Evolutionary conservation across 2,113 vertebrate species (phyloP).

Genomic region (Rhegmatorhina hoffmannsi): DNA sequence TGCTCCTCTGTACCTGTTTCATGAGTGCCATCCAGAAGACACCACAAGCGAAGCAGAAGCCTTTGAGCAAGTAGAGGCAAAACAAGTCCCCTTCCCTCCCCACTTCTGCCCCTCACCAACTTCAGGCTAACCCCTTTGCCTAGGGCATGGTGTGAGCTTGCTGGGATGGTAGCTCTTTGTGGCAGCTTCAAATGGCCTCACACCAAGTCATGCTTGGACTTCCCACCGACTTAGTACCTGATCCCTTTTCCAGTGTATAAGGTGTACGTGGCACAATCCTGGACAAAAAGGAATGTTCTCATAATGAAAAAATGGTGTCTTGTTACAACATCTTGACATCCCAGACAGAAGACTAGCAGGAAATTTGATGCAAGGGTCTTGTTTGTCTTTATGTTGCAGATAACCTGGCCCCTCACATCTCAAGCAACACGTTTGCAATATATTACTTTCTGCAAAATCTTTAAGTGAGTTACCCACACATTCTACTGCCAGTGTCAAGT

Average conservation of each 20-base stretch:
- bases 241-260: background rate
- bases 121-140: background rate
- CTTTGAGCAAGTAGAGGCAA: background rate
- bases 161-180: background rate
- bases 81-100: background rate
- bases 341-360: background rate
- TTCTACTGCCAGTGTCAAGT: background rate
- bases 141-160: background rate
- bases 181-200: background rate
- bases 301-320: background rate
- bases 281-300: background rate
- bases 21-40: background rate
- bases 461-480: background rate
- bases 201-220: background rate
- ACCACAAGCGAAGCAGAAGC: background rate
- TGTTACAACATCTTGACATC: background rate
- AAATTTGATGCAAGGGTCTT: background rate
- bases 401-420: background rate
- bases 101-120: background rate
- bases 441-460: background rate
- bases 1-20: slow-evolving; percentile 21
- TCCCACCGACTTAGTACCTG: background rate
- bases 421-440: background rate
- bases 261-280: background rate
- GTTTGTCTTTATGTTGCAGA: background rate